Percentiles rank a stretch among this genome's conserved stretches.
These are phyloP conservation scores for Piscicola geometra DNA, from an alignment of 2,888 invertebrate species.

Conservation along the genomic window DNA sequence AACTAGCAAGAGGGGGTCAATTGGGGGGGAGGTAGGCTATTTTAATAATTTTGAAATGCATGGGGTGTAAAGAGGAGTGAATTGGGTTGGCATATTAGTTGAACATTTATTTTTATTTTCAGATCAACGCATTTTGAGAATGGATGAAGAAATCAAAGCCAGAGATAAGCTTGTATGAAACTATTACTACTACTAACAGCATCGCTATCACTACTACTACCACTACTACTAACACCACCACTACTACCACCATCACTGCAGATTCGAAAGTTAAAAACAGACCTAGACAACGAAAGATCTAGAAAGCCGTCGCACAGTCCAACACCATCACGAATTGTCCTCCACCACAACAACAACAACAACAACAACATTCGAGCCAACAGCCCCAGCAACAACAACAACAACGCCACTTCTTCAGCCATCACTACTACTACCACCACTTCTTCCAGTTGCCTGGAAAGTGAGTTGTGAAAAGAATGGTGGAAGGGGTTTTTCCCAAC, in stretches of 20 bases:
- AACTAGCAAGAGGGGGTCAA: too few relatives aligned
- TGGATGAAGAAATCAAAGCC: slow-evolving; percentile 76
- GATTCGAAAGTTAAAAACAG: neutral
- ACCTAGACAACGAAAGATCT: neutral
- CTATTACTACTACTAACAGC: neutral
- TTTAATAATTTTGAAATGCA: neutral
- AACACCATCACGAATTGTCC: neutral
- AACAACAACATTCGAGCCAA: slow-evolving; percentile 2
- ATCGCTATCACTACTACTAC: neutral
- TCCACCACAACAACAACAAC: neutral
- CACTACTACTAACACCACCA: neutral
- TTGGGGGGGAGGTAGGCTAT: too few relatives aligned
- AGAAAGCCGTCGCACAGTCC: slow-evolving; percentile 5
- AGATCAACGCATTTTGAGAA: slow-evolving; percentile 87
- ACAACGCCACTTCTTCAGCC: neutral
- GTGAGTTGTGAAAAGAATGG: too few relatives aligned
- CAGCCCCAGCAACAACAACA: neutral
- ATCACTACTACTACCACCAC: too few relatives aligned
- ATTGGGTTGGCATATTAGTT: neutral
- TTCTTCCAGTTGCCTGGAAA: too few relatives aligned
- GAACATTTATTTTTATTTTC: too few relatives aligned
- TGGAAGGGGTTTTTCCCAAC: too few relatives aligned
- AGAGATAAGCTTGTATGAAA: slow-evolving; percentile 57
- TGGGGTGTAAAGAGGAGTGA: neutral
- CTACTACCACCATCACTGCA: neutral